These are phyloP conservation scores for Morpho deidamia DNA, from an alignment of 2,888 invertebrate genomes.

Conservation along the genomic window DNA sequence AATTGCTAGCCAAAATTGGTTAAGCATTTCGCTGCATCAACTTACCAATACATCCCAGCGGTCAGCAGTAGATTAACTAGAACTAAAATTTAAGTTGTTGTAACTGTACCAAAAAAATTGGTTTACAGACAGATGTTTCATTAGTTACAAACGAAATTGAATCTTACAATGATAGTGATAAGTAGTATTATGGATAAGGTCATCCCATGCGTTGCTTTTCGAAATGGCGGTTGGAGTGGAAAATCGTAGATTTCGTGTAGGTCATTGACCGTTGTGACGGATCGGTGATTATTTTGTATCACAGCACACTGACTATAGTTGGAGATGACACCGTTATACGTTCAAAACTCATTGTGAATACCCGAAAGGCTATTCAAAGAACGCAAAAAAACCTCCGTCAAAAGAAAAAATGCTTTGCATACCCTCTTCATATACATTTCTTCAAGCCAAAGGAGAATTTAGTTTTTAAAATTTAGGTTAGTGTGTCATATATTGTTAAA, in stretches of 20 bases:
- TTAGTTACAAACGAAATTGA: slow-evolving; percentile 28
- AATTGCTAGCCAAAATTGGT: too few species aligned
- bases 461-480: too few species aligned
- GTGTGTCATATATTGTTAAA: too few species aligned
- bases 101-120: slow-evolving; percentile 8
- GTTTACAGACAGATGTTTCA: slow-evolving; percentile 4
- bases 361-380: neutral
- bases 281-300: slow-evolving; percentile 36
- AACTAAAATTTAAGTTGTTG: neutral
- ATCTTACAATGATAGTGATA: slow-evolving; percentile 32
- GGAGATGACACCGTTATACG: slow-evolving; percentile 12
- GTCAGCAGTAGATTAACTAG: too few species aligned
- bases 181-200: slow-evolving; percentile 13
- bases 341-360: neutral
- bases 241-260: slow-evolving; percentile 65
- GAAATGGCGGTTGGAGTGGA: slow-evolving; percentile 59
- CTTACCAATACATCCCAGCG: too few species aligned
- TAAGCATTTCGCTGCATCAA: too few species aligned
- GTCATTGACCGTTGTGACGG: slow-evolving; percentile 62
- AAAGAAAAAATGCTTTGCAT: too few species aligned
- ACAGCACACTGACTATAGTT: slow-evolving; percentile 33
- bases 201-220: slow-evolving; percentile 49
- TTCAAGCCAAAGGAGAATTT: too few species aligned
- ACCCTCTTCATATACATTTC: too few species aligned
- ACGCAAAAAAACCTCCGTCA: too few species aligned